A percentile compares a stretch with the other conserved stretches of the same genome.
Conservation (phyloP, 2,888 invertebrate species). For the Stenichneumon culpator region DNA sequence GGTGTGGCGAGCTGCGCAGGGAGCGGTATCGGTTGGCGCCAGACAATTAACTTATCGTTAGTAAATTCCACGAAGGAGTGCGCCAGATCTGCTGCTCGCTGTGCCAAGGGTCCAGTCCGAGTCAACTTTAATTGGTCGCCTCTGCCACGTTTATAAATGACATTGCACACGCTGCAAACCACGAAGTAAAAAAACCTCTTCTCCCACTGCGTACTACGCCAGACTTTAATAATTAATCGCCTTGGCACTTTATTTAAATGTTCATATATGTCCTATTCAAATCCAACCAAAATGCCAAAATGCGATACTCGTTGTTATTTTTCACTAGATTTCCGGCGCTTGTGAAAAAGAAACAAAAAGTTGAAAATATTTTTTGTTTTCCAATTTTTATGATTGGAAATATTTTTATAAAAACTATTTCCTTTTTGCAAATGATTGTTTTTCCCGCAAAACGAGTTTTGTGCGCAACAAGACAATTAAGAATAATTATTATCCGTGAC, state of each 20-base stretch:
- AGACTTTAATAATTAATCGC: constrained; percentile 47
- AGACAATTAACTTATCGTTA: constrained; percentile 80
- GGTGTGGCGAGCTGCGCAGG: constrained; percentile 33
- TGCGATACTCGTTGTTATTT: not conserved
- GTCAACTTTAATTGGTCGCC: constrained; percentile 80
- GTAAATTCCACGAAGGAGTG: constrained; percentile 79
- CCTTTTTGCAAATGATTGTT: not conserved
- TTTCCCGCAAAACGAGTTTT: constrained; percentile 5
- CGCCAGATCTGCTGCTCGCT: constrained; percentile 56
- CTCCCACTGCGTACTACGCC: constrained; percentile 4
- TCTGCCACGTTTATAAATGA: constrained; percentile 79
- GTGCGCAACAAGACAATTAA: constrained; percentile 38
- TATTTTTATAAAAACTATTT: not conserved
- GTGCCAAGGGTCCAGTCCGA: constrained; percentile 70
- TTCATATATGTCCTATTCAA: not conserved
- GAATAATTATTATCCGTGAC: constrained; percentile 41
- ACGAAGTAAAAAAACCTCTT: constrained; percentile 58
- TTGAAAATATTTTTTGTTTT: too few species aligned
- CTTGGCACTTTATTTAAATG: constrained; percentile 41
- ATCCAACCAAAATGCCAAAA: not conserved
- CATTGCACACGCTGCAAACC: constrained; percentile 73
- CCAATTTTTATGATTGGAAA: not conserved
- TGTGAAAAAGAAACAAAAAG: too few species aligned
- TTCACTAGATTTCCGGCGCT: too few species aligned
- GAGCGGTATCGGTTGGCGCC: constrained; percentile 75